phyloP scores from a whole-genome alignment of 2,797 vertebrate genomes.

The Pelobates cultripes region DNA sequence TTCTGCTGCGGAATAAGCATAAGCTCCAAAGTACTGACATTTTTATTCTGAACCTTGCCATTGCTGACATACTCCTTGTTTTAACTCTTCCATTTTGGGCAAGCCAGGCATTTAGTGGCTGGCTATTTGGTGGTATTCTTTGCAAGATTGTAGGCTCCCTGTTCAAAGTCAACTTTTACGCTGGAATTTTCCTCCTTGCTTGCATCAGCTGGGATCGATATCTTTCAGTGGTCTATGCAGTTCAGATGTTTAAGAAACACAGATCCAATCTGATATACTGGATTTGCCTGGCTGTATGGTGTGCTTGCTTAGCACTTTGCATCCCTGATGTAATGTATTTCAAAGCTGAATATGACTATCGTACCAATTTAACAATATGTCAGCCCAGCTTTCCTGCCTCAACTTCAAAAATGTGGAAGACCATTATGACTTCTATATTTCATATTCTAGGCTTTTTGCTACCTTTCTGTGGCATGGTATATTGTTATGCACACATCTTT shows the following conservation, averaged over 20 bases:
- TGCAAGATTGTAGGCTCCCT: slow-evolving; percentile 81
- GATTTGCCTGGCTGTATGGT: slow-evolving; percentile 61
- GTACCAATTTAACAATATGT: slow-evolving; percentile 58
- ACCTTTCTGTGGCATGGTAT: slow-evolving; percentile 70
- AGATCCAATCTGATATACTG: slow-evolving; percentile 34
- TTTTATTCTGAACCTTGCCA: slow-evolving; percentile 81
- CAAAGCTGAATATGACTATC: slow-evolving; percentile 14
- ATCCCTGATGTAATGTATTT: slow-evolving; percentile 67
- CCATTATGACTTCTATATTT: slow-evolving; percentile 49
- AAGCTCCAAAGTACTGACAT: slow-evolving; percentile 77
- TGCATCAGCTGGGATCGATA: slow-evolving; percentile 71
- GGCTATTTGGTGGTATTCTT: slow-evolving; percentile 73
- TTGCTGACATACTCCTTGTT: slow-evolving; percentile 78
- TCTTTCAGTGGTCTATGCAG: slow-evolving; percentile 67
- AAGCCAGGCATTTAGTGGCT: slow-evolving; percentile 68
- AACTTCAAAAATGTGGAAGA: slow-evolving; percentile 24
- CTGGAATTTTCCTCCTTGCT: slow-evolving; percentile 66
- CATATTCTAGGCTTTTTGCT: slow-evolving; percentile 65
- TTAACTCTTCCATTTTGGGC: slow-evolving; percentile 81
- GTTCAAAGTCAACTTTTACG: slow-evolving; percentile 78
- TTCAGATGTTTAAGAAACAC: slow-evolving; percentile 65
- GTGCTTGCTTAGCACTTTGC: slow-evolving; percentile 61
- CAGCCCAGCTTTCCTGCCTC: slow-evolving; percentile 47
- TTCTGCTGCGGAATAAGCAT: slow-evolving; percentile 70
- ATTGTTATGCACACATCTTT: slow-evolving; percentile 82